A percentile compares a stretch with the other conserved stretches of the same genome.
phyloP scores from a whole-genome alignment of 2,888 invertebrate genomes.

The Drosophila fulvimacula region DNA sequence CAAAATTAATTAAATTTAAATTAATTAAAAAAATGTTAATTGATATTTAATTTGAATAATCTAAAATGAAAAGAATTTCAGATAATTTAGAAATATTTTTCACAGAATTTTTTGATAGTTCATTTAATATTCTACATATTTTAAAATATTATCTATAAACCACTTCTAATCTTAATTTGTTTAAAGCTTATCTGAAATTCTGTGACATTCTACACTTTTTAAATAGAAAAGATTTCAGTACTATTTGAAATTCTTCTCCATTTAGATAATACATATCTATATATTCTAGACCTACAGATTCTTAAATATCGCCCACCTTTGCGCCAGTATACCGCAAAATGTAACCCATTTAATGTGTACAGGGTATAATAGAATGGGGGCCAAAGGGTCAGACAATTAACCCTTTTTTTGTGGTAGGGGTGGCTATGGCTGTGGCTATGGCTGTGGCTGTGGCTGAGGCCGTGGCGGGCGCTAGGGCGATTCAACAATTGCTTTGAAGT shows the following conservation, averaged over 20 bases:
- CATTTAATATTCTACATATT: neutral
- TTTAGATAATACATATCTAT: neutral
- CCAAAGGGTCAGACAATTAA: slow-evolving; percentile 64
- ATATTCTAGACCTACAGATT: no score
- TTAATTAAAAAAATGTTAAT: no score
- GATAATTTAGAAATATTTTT: no score
- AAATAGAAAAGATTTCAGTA: neutral
- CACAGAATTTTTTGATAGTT: no score
- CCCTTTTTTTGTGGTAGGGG: slow-evolving; percentile 48
- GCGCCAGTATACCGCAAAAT: neutral
- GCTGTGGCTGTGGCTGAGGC: neutral
- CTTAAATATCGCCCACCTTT: no score
- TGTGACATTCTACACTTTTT: neutral
- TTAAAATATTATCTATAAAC: neutral
- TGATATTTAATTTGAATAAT: no score
- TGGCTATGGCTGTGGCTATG: neutral
- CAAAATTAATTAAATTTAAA: no score
- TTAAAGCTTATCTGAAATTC: neutral
- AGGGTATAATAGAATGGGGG: slow-evolving; percentile 9
- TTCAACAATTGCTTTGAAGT: slow-evolving; percentile 61
- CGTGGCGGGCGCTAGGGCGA: slow-evolving; percentile 26
- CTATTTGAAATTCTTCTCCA: neutral
- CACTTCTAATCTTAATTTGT: neutral
- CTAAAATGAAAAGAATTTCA: neutral
- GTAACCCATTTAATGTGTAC: neutral